Evolutionary conservation across 92 coral and sea anemone species (phyloP).

Genomic region (Zoanthus sansibaricus): DNA sequence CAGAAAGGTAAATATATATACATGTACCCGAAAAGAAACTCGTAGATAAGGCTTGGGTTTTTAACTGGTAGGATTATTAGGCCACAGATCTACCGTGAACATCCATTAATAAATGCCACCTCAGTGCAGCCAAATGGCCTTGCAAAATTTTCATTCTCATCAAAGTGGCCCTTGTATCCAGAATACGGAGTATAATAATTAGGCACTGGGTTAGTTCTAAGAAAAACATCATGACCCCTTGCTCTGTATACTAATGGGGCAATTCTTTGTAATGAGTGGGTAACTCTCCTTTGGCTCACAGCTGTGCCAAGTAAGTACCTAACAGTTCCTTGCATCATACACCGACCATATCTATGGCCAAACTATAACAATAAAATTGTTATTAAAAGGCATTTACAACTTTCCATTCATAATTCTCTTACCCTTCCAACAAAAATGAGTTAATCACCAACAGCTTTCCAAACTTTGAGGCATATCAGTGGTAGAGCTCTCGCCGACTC

Average conservation of each 20-base stretch:
- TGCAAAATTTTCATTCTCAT: constrained; percentile 22
- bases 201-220: constrained; percentile 19
- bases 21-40: constrained; percentile 26
- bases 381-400: too few species aligned
- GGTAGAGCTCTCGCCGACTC: too few species aligned
- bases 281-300: constrained; percentile 24
- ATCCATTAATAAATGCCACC: constrained; percentile 21
- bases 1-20: too few species aligned
- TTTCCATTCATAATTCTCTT: too few species aligned
- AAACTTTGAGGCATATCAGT: too few species aligned
- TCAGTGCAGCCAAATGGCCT: constrained; percentile 32
- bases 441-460: too few species aligned
- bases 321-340: constrained; percentile 31
- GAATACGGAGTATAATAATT: constrained; percentile 13
- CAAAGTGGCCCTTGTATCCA: constrained; percentile 22
- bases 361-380: neutral
- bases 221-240: neutral
- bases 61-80: constrained; percentile 23
- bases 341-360: constrained; percentile 4
- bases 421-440: too few species aligned
- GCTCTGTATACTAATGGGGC: constrained; percentile 17
- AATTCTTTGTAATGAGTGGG: constrained; percentile 22
- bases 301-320: constrained; percentile 11
- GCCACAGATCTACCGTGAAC: constrained; percentile 24
- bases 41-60: constrained; percentile 24